phyloP scores from a whole-genome alignment of 1,140 invertebrate species.

The Bilobella aurantiaca region DNA sequence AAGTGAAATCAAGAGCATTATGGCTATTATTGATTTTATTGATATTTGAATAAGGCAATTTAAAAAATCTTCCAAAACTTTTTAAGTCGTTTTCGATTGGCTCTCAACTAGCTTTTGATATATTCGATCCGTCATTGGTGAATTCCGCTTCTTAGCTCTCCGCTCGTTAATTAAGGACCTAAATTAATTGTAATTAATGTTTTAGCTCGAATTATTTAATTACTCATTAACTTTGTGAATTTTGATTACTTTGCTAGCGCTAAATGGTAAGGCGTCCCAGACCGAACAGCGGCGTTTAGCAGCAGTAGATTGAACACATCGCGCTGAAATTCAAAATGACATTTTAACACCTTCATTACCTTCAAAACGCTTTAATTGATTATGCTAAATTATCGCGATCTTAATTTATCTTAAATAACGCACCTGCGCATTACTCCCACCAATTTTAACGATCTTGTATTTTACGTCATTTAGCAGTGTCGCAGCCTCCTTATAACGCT shows the following conservation, averaged over 20 bases:
- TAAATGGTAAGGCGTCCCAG: background rate
- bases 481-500: background rate
- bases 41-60: background rate
- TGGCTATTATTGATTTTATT: no score
- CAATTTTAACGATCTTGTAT: slow-evolving; percentile 42
- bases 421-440: slow-evolving; percentile 46
- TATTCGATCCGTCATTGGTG: slow-evolving; percentile 12
- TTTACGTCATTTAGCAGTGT: slow-evolving; percentile 41
- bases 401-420: background rate
- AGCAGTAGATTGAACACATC: slow-evolving; percentile 5
- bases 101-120: no score
- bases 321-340: slow-evolving; percentile 3
- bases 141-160: background rate
- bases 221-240: background rate
- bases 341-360: no score
- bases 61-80: background rate
- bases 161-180: slow-evolving; percentile 6
- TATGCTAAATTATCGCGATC: background rate
- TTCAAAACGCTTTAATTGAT: background rate
- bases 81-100: background rate
- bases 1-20: background rate
- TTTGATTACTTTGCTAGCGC: background rate
- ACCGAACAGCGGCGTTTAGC: slow-evolving; percentile 2
- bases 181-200: background rate
- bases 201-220: background rate